phyloP scores from a whole-genome alignment of 2,113 vertebrate species.

The Chloropsis cyanopogon region DNA sequence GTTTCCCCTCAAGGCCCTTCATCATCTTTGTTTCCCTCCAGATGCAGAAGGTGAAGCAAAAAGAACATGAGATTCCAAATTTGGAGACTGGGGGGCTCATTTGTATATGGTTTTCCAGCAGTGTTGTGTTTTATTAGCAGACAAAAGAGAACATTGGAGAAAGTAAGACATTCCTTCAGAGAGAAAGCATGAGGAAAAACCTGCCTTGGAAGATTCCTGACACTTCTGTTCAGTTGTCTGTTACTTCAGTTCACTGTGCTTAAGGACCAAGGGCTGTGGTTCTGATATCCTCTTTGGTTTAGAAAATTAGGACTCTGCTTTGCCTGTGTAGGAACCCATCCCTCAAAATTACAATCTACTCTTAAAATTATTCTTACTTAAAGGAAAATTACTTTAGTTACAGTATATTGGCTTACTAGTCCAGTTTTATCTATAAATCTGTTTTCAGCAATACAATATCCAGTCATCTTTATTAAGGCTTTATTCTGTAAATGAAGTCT shows the following conservation, averaged over 20 bases:
- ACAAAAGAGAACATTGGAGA: neutral
- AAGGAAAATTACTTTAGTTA: neutral
- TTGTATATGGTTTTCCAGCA: neutral
- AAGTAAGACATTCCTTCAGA: neutral
- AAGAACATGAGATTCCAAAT: neutral
- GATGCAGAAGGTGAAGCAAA: neutral
- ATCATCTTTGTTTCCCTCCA: neutral
- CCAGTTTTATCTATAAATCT: conserved; percentile 11
- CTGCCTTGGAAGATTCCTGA: neutral
- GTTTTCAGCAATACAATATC: neutral
- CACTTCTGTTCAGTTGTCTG: neutral
- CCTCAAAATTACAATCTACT: neutral
- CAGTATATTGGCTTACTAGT: neutral
- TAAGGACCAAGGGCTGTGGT: neutral
- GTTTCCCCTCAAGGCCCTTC: neutral
- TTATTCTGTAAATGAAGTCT: neutral
- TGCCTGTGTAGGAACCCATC: neutral
- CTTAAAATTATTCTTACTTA: neutral
- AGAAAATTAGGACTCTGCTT: neutral
- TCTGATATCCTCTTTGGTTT: neutral
- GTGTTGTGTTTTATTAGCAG: neutral
- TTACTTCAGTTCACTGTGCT: neutral
- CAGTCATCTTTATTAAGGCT: neutral
- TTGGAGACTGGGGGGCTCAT: neutral
- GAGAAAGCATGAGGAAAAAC: neutral